Evolutionary conservation across 2,797 vertebrate species (phyloP), one percentile per base, ranked within the genome.

Genomic region (Hypotaenidia philippensis): DNA sequence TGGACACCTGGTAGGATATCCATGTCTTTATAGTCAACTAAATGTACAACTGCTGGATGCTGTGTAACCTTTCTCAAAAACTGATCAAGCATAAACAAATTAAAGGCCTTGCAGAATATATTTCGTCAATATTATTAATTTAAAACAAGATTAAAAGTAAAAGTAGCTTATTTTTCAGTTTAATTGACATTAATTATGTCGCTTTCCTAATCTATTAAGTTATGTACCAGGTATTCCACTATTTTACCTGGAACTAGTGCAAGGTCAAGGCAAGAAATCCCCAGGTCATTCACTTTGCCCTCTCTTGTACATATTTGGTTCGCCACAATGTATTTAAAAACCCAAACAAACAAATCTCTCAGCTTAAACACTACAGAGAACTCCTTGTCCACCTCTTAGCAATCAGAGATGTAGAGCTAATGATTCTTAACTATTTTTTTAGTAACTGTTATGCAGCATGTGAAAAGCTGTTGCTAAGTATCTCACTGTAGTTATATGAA

Each of bases 131-230:
- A 45, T 27, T 59, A 36, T 36, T n/a, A n/a, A n/a, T n/a, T n/a
- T n/a, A n/a, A n/a, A n/a, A n/a, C n/a, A n/a, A n/a, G n/a, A n/a
- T n/a, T n/a, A n/a, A n/a, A n/a, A n/a, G n/a, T n/a, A 53, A 34
- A 87, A 87, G 26, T 29, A 84, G 27, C n/a, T 80, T 86, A 38
- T 40, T 92, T 87, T 89, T 91, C 81, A 75, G 13, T 57, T 60
- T 47, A 49, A 55, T 49, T 69, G 8, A 61, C 38, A 57, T 17
- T 34, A 50, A 61, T 61, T 61, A 26, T 20, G 5, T 69, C 52
- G 40, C 19, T 72, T 11, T 56, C 10, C 40, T 50, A 36, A 69
- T 71, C 44, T 71, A 53, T 56, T 56, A 52, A 66, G 36, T 57
- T 57, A 50, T 10, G 3, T 72, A 52, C 29, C 63, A 75, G 36